phyloP scores from a whole-genome alignment of 2,797 vertebrate genomes.

The Scomberomorus guttatus region DNA sequence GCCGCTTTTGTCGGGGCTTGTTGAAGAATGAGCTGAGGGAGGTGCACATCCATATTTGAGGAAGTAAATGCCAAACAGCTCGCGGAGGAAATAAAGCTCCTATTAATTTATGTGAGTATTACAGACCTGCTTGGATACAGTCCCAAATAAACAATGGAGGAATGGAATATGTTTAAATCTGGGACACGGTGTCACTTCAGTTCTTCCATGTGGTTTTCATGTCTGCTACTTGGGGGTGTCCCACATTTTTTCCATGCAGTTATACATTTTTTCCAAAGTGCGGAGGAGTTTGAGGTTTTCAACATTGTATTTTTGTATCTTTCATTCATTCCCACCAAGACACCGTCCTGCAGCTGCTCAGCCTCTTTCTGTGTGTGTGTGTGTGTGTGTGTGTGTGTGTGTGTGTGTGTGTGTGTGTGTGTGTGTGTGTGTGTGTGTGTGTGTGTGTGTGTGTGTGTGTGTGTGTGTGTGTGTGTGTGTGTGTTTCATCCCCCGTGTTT shows the following conservation, averaged over 20 bases:
- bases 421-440: no score
- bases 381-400: no score
- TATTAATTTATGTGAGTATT: constrained; percentile 30
- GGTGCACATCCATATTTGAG: constrained; percentile 40
- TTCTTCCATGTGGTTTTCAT: constrained; percentile 12
- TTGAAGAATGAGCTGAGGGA: constrained; percentile 70
- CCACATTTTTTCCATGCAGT: constrained; percentile 30
- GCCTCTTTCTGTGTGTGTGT: no score
- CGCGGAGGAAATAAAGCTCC: constrained; percentile 32
- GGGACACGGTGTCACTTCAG: constrained; percentile 28
- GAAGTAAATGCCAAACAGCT: constrained; percentile 30
- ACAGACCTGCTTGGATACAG: constrained; percentile 38
- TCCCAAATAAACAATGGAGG: constrained; percentile 37
- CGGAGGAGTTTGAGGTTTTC: constrained; percentile 19
- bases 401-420: no score
- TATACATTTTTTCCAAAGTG: constrained; percentile 11
- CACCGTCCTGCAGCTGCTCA: not conserved
- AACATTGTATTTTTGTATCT: not conserved
- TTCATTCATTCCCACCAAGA: not conserved
- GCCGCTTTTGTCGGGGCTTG: constrained; percentile 70
- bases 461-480: no score
- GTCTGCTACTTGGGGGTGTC: constrained; percentile 5
- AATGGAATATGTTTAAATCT: constrained; percentile 28
- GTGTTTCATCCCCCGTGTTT: not conserved
- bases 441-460: no score